Base-by-base conservation (phyloP, 2,113 vertebrate species). In the Hydropotes inermis region DNA sequence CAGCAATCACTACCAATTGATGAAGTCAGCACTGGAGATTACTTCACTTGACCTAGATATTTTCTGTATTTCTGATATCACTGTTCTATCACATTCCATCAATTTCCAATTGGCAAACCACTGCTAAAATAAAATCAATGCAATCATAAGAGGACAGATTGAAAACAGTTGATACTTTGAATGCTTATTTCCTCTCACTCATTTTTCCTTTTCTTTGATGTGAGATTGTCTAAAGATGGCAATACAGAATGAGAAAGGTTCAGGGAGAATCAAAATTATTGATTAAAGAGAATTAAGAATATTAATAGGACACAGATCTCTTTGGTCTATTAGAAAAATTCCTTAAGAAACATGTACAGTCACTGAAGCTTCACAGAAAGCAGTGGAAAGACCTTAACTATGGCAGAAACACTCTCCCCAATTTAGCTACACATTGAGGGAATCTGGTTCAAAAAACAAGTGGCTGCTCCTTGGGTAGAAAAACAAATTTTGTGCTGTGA, bases 401-500 rank as follows among this genome's bases (percentile, higher is more conserved):
- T 58, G 43, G 70, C 57, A 89, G 92, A 96, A 94, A 94, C 78
- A 15, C 7, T 52, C 30, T 87, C 79, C 67, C 8, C 79, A 39
- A 45, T 64, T 97, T 92, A 95, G 47, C 43, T 78, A 58, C 19
- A 55, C 60, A 17, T 6, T 74, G 81, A 5, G 28, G 23, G 36
- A 91, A 58, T 45, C 70, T 43, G n/a, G 17, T 67, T 83, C 78
- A 54, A 92, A 67, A 96, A 91, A 87, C 47, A 89, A 93, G 67
- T 85, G 70, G 28, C 57, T 96, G 33, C 55, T 95, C 64, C 91
- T 58, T 78, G 93, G 86, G 47, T 30, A 97, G 74, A 93, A 97
- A 91, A 92, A 74, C 50, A 95, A 94, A 96, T 79, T 96, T 87
- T 96, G 17, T 94, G 94, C 93, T 94, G 70, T 87, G 87, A 96